Percentiles rank a stretch among this genome's conserved stretches.
Evolutionary conservation across 2,888 invertebrate species (phyloP).

Genomic region (Meiosimyza platycephala): DNA sequence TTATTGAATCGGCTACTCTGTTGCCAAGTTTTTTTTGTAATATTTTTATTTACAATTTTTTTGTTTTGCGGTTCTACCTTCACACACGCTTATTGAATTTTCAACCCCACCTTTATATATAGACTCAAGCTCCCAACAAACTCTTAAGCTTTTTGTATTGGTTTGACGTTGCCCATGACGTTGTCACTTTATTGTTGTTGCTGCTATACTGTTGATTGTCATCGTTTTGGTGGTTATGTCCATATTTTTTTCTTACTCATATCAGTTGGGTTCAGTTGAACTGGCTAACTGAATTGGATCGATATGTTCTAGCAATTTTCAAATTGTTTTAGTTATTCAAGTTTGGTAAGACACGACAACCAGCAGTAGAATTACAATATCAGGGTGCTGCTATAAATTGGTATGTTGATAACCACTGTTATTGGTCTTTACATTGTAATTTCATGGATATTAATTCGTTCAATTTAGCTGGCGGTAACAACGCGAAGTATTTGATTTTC

Average conservation of each 20-base stretch:
- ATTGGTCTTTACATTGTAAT: too few relatives aligned
- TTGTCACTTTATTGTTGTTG: background rate
- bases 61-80: background rate
- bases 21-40: conserved; percentile 12
- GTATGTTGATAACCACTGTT: too few relatives aligned
- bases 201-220: conserved; percentile 4
- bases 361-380: too few relatives aligned
- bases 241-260: background rate
- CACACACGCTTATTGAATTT: background rate
- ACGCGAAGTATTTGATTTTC: too few relatives aligned
- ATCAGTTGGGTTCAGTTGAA: conserved; percentile 4
- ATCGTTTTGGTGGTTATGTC: background rate
- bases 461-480: too few relatives aligned
- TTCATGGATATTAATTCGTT: too few relatives aligned
- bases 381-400: too few relatives aligned
- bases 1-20: background rate
- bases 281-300: conserved; percentile 36
- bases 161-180: conserved; percentile 43
- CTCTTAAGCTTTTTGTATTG: conserved; percentile 28
- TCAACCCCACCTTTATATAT: too few relatives aligned
- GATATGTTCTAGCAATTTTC: conserved; percentile 33
- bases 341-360: too few relatives aligned
- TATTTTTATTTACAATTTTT: background rate
- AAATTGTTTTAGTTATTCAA: background rate
- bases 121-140: too few relatives aligned